Conservation (phyloP, 1,140 invertebrate species). For the Drosophila triauraria region DNA sequence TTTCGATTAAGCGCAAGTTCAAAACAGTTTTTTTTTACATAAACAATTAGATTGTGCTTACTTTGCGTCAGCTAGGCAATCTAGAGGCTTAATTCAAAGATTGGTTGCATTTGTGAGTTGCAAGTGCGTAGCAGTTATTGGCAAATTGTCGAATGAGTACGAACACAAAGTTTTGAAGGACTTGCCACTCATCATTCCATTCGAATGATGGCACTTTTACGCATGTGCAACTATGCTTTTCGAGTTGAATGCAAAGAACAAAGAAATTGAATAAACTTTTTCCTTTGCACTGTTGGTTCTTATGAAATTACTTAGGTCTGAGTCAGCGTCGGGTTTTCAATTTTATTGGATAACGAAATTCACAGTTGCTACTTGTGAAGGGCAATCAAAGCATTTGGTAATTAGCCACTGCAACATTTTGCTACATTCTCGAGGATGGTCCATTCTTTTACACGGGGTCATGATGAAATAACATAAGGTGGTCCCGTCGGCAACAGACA, state of each 20-base stretch:
- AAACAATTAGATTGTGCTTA: constrained; percentile 76
- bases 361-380: constrained; percentile 1
- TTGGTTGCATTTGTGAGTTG: constrained; percentile 82
- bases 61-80: constrained; percentile 75
- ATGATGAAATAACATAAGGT: no score
- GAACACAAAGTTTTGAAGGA: background rate
- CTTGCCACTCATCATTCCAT: constrained; percentile 42
- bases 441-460: no score
- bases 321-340: constrained; percentile 26
- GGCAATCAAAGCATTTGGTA: background rate
- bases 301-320: constrained; percentile 31
- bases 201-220: constrained; percentile 46
- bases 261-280: constrained; percentile 83
- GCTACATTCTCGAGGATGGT: no score
- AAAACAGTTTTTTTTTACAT: constrained; percentile 60
- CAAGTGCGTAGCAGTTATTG: constrained; percentile 57
- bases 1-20: constrained; percentile 72
- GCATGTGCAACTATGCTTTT: constrained; percentile 76
- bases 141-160: background rate
- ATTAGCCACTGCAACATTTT: background rate
- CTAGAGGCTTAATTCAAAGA: constrained; percentile 75
- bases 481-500: no score
- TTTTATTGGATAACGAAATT: constrained; percentile 28
- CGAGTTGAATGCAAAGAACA: constrained; percentile 84
- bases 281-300: constrained; percentile 61